Evolutionary conservation across 2,113 vertebrate species (phyloP).

Genomic region (Dasypus novemcinctus): DNA sequence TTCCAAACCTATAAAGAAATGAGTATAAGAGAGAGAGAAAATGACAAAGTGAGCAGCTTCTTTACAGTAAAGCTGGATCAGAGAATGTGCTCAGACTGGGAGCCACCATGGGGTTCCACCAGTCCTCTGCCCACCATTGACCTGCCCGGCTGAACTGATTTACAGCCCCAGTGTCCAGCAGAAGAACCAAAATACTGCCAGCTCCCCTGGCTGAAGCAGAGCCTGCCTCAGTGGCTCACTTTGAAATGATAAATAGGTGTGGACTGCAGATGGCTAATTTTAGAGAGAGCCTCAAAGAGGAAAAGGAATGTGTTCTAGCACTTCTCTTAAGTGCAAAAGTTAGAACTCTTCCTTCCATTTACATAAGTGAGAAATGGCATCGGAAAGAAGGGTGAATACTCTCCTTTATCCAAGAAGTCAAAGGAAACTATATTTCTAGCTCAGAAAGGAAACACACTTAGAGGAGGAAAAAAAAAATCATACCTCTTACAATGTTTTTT

Average conservation of each 20-base stretch:
- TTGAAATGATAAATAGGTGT: not conserved
- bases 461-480: not conserved
- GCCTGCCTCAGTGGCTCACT: not conserved
- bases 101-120: not conserved
- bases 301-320: not conserved
- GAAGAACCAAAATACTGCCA: not conserved
- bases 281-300: not conserved
- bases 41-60: not conserved
- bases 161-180: rapidly evolving
- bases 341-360: not conserved
- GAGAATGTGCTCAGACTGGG: not conserved
- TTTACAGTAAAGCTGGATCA: too few species aligned
- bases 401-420: not conserved
- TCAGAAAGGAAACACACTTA: not conserved
- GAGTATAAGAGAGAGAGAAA: too few species aligned
- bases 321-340: not conserved
- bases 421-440: not conserved
- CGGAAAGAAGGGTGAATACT: not conserved
- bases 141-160: not conserved
- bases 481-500: not conserved
- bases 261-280: not conserved
- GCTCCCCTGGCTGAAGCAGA: not conserved
- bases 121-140: rapidly evolving
- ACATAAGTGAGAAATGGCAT: not conserved
- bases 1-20: not conserved